Base-by-base conservation (phyloP, 2,888 invertebrate species). In the Molanna angustata region DNA sequence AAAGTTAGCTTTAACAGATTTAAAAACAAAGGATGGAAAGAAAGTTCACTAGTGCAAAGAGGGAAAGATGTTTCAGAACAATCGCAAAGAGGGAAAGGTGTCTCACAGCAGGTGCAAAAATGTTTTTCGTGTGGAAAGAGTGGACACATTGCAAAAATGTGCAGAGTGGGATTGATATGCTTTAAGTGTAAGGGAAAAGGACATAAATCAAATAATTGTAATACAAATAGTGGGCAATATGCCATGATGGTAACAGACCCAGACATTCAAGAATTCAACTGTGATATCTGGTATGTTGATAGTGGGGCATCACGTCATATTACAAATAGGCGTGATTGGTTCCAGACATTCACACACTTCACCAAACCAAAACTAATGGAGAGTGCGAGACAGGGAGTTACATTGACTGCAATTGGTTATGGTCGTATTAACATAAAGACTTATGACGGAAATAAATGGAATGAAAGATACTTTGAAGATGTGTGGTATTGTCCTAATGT, bases 121-220 rank as follows among this genome's bases (percentile, higher is more conserved):
- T 37, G 37, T 17, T 37, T 16, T 16, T 37, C 37, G 18, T 37
- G 37, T 37, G 37, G 37, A 16, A 17, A 17, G 11, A 37, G 18
- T 16, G 37, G 37, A 17, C 37, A 37, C 13, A 37, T 37, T 16
- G 16, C 37, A 37, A 37, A 37, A 37, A 4, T 17, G 3, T 37
- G 37, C 17, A 37, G 13, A 11, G 18, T 17, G 16, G 37, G 37
- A 4, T 4, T 37, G 16, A 11, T 16, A 6, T 37, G 37, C 18
- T 37, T 35, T 37, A 37, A 37, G 18, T 37, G 37, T 37, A 6
- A 37, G 17, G 37, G 37, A 6, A 37, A 11, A 37, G 37, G 37
- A 6, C 37, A 37, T 16, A 37, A 37, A 11, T 37, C 37, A n/a
- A 37, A 14, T 6, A 18, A 37, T 17, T 37, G 37, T 16, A n/a